Evolutionary conservation across 2,113 vertebrate genomes (phyloP).

Genomic region (Grammomys dolichurus): DNA sequence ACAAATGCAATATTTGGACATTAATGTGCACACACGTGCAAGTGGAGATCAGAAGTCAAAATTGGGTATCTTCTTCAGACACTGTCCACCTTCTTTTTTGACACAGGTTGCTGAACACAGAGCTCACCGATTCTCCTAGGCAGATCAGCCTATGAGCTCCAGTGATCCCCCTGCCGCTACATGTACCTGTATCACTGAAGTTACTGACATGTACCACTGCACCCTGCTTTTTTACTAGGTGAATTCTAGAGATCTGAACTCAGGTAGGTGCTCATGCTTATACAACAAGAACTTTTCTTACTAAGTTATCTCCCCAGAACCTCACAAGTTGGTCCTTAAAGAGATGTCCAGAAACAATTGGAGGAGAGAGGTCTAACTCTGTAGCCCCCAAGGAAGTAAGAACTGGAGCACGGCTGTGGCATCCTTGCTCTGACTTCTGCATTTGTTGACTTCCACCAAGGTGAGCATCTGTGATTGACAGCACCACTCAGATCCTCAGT

Average conservation of each 20-base stretch:
- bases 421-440: not conserved
- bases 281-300: not conserved
- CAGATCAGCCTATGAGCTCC: not conserved
- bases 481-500: not conserved
- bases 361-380: not conserved
- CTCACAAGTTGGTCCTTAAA: not conserved
- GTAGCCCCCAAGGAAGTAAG: not conserved
- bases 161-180: not conserved
- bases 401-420: too few species aligned
- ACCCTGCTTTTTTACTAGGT: not conserved
- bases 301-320: not conserved
- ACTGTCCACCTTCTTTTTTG: not conserved
- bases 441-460: not conserved
- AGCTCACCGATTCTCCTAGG: not conserved
- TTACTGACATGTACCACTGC: not conserved
- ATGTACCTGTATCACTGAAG: not conserved
- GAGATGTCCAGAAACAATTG: not conserved
- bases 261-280: not conserved
- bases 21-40: not conserved
- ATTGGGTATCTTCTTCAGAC: not conserved
- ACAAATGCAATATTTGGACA: not conserved
- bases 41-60: too few species aligned
- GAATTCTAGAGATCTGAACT: not conserved
- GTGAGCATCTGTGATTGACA: not conserved
- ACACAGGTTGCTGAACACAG: not conserved